Base-by-base conservation (phyloP, 2,113 vertebrate species). In the Engraulis encrasicolus region DNA sequence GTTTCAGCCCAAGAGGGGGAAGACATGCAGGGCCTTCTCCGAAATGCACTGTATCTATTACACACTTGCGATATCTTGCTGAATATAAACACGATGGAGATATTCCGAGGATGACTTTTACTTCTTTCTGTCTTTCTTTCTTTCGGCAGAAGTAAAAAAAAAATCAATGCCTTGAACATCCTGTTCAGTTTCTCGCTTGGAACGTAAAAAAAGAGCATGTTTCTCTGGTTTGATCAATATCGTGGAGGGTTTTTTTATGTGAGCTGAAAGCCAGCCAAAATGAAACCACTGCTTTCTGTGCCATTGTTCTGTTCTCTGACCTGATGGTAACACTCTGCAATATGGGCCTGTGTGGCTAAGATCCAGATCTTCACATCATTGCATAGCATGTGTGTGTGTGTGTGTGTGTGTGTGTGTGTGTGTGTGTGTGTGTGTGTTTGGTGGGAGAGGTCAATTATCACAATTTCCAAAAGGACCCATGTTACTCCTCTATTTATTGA, bases 401-500 rank as follows among this genome's bases (percentile, higher is more conserved):
- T n/a, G 58, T 66, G 58, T 45, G 58, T 27, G 23, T 31, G 7
- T 6, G 23, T 14, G 12, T 6, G 58, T 14, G 20, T 23, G 58
- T 6, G 23, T 6, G 23, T 11, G n/a, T 6, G 23, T 1, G 0
- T 66, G n/a, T 20, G 54, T n/a, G n/a, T n/a, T 4, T 6, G n/a
- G 78, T 19, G 74, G 83, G 66, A 71, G 77, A 45, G 79, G 79
- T 71, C 48, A 77, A 58, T 81, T 82, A 84, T 86, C 23, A 78
- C 23, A 79, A 82, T 12, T n/a, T n/a, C n/a, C n/a, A n/a, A n/a
- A n/a, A n/a, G n/a, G n/a, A n/a, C n/a, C n/a, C n/a, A n/a, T n/a
- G n/a, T n/a, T n/a, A n/a, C n/a, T n/a, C n/a, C n/a, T n/a, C n/a
- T n/a, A n/a, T n/a, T n/a, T n/a, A n/a, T n/a, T n/a, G n/a, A n/a